Conservation (phyloP, 2,888 invertebrate genomes). For the Rhaphigaster nebulosa region DNA sequence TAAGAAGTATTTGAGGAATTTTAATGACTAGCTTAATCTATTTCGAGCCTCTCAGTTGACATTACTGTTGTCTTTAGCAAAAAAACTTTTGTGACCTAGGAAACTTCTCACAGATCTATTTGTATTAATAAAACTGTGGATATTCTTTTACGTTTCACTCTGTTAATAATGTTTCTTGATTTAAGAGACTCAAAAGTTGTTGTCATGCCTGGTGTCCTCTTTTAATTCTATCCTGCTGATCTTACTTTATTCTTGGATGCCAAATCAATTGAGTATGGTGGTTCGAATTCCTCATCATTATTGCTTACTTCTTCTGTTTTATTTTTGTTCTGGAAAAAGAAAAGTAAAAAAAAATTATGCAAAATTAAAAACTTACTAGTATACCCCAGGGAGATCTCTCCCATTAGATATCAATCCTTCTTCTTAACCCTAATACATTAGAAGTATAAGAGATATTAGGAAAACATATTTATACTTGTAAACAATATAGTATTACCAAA, state of each 20-base stretch:
- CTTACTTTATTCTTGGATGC: constrained; percentile 54
- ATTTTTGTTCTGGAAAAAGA: constrained; percentile 54
- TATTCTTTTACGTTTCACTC: background rate
- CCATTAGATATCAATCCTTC: no score
- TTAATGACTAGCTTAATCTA: constrained; percentile 51
- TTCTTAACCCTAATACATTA: no score
- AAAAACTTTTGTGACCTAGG: background rate
- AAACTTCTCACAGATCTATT: background rate
- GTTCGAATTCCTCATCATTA: constrained; percentile 54
- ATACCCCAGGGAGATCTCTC: no score
- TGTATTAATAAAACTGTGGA: background rate
- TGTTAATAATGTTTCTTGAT: background rate
- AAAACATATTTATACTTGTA: no score
- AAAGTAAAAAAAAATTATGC: background rate
- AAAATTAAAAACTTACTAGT: no score
- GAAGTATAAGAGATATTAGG: no score
- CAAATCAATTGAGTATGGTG: constrained; percentile 55
- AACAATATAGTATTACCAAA: no score
- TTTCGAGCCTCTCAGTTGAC: background rate
- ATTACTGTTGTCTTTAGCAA: no score
- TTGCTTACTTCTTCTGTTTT: constrained; percentile 54
- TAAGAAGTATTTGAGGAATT: constrained; percentile 26
- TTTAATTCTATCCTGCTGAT: constrained; percentile 40
- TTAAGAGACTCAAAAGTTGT: background rate
- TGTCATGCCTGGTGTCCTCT: background rate